These are phyloP conservation scores for Dryomyza anilis DNA, from an alignment of 2,888 invertebrate species.

Conservation along the genomic window DNA sequence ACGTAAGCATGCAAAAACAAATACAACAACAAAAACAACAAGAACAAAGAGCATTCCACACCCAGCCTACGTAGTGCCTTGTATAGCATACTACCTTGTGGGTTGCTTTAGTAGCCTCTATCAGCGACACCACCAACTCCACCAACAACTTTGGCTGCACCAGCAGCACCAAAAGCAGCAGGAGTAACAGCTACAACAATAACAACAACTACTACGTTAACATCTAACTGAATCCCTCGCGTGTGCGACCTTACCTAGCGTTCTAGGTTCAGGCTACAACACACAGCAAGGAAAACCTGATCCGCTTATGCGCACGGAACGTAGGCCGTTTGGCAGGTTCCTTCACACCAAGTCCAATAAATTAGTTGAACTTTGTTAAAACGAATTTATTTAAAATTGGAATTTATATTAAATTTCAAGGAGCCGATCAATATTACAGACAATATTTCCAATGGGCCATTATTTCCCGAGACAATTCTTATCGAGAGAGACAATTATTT, in stretches of 20 bases:
- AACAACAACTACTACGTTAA: too few relatives aligned
- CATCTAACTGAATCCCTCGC: too few relatives aligned
- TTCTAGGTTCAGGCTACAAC: too few relatives aligned
- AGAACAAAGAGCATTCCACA: neutral
- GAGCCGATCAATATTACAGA: too few relatives aligned
- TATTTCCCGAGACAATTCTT: too few relatives aligned
- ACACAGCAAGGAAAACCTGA: constrained; percentile 15
- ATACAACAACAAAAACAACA: neutral
- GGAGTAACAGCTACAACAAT: too few relatives aligned
- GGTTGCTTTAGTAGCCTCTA: neutral
- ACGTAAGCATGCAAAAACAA: neutral
- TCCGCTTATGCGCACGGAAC: constrained; percentile 16
- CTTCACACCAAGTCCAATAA: too few relatives aligned
- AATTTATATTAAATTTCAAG: too few relatives aligned
- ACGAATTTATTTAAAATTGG: too few relatives aligned
- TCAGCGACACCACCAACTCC: neutral
- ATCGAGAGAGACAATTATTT: too few relatives aligned
- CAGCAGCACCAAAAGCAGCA: neutral
- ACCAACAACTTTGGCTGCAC: neutral
- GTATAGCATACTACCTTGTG: neutral
- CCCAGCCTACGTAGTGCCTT: neutral
- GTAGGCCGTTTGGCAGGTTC: constrained; percentile 36
- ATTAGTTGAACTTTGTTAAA: too few relatives aligned
- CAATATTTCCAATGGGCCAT: too few relatives aligned
- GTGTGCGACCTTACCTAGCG: neutral